These are phyloP conservation scores for Xenentodon cancila DNA, from an alignment of 2,797 vertebrate species.

Conservation along the genomic window DNA sequence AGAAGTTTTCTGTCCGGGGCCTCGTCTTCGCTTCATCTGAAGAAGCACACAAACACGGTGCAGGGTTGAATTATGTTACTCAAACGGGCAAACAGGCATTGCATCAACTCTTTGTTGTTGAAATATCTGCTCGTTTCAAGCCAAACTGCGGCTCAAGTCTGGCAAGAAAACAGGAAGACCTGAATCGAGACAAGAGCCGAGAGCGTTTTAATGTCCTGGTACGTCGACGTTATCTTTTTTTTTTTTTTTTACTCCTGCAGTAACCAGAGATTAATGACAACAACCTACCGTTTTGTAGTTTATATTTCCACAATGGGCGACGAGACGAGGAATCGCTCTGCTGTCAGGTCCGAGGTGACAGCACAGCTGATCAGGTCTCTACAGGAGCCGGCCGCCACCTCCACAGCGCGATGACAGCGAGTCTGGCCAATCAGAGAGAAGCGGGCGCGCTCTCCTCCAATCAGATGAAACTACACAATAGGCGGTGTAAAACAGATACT, in stretches of 20 bases:
- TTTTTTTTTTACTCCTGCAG: no score
- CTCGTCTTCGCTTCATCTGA: background rate
- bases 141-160: background rate
- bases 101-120: fast-evolving
- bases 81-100: no score
- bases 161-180: background rate
- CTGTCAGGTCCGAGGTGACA: background rate
- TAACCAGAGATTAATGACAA: background rate
- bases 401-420: background rate
- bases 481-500: background rate
- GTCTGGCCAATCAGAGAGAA: slow-evolving; percentile 62
- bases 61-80: fast-evolving
- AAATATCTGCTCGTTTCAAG: background rate
- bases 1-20: background rate
- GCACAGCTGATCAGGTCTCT: background rate
- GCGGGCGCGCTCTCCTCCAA: slow-evolving; percentile 36
- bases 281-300: slow-evolving; percentile 41
- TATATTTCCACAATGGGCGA: background rate
- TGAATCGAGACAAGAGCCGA: background rate
- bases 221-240: background rate
- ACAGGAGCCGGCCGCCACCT: slow-evolving; percentile 25
- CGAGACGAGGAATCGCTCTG: background rate
- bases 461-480: slow-evolving; percentile 38
- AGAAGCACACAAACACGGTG: background rate
- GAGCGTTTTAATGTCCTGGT: background rate